Base-by-base conservation (phyloP, 2,113 vertebrate species). In the Rhabdornis inornatus region DNA sequence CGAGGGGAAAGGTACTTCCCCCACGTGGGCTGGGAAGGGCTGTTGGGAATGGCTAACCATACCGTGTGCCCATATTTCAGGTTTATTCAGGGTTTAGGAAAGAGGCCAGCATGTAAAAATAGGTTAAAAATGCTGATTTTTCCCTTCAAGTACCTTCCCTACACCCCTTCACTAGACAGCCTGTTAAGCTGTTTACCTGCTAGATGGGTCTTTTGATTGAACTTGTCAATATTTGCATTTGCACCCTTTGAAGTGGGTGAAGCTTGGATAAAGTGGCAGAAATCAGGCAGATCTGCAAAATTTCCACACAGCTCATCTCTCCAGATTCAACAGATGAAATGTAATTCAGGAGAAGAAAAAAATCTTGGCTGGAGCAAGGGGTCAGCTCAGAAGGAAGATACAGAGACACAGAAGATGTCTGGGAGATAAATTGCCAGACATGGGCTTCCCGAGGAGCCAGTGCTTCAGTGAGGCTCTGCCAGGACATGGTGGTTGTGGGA, bases 331-430 rank as follows among this genome's bases (percentile, higher is more conserved):
- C 82, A 91, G 87, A 72, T 77, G 66, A 97, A 95, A 87, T 57
- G 28, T 37, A 76, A 92, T 69, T 91, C 91, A 45, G 66, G 55
- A 89, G 89, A 81, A 88, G 90, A 87, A 95, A 95, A 95, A 52
- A 91, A 72, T 57, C 82, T 87, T 37, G 61, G 71, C 59, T 81
- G 79, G 84, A 91, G 84, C 8, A 1, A 93, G 47, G 40, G 71
- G 78, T 94, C 91, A 92, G 75, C 87, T 95, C 65, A 50, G 89
- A 60, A 91, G 78, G 75, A 97, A 95, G 93, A 61, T 65, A 49
- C 31, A 71, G 84, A 94, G 89, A 52, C 42, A 56, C 4, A 61
- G 87, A 53, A 91, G 84, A 59, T 80, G 82, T 87, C 93, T 91
- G 57, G 45, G 70, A 92, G 82, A 85, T 90, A 95, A 92, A 87